Percentiles rank a stretch among this genome's conserved stretches.
phyloP scores from a whole-genome alignment of 1,140 invertebrate species.

The Meloidogyne hapla region DNA sequence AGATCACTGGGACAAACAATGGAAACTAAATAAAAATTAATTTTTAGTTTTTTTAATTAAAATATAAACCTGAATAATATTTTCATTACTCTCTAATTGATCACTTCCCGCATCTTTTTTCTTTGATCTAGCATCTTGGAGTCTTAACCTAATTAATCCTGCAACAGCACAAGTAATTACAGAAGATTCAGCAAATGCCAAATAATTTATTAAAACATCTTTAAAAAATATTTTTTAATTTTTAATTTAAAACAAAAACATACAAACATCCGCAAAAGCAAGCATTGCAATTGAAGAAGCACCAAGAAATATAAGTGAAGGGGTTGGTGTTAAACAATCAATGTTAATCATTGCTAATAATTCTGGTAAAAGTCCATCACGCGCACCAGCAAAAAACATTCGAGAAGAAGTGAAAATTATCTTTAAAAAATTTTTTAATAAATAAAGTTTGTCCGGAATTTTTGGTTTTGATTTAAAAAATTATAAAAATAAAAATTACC shows the following conservation, averaged over 20 bases:
- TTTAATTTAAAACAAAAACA: conserved; percentile 54
- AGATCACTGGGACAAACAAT: conserved; percentile 52
- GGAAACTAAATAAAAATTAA: conserved; percentile 41
- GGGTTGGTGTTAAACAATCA: conserved; percentile 54
- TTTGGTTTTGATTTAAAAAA: too few species aligned
- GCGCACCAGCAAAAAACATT: conserved; percentile 63
- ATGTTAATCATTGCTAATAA: conserved; percentile 62
- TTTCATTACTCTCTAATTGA: not conserved
- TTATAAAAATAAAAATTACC: not conserved
- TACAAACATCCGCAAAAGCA: conserved; percentile 80
- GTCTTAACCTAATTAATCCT: conserved; percentile 80
- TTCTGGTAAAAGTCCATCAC: conserved; percentile 60
- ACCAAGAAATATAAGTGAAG: conserved; percentile 65
- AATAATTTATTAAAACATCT: conserved; percentile 78
- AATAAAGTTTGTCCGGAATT: too few species aligned
- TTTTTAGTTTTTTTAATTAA: too few species aligned
- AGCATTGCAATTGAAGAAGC: conserved; percentile 80
- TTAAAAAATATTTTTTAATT: not conserved
- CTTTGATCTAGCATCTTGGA: conserved; percentile 72
- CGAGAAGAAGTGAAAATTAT: conserved; percentile 59
- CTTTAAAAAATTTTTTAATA: conserved; percentile 52
- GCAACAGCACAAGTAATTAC: conserved; percentile 84
- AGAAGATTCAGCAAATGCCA: conserved; percentile 87
- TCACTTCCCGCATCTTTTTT: conserved; percentile 84
- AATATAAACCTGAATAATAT: not conserved